Percentiles rank a stretch among this genome's conserved stretches.
These are phyloP conservation scores for Rhyacophila evoluta DNA, from an alignment of 2,888 invertebrate genomes.

Conservation along the genomic window DNA sequence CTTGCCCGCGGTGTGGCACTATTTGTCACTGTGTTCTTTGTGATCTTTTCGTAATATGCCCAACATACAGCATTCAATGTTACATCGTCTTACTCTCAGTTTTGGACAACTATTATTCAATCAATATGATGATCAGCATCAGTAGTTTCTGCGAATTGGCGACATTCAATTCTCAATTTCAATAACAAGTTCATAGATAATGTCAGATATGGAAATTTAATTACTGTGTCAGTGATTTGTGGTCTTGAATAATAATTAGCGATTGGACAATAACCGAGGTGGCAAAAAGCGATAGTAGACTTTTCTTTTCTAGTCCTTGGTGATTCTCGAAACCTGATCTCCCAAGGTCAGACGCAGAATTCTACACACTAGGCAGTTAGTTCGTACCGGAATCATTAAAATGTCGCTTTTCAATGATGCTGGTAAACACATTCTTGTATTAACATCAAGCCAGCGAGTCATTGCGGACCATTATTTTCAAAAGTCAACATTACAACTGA, in stretches of 20 bases:
- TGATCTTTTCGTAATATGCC: no score
- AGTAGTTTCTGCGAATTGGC: no score
- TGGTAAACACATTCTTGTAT: neutral
- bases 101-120: no score
- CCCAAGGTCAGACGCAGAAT: neutral
- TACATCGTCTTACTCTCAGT: no score
- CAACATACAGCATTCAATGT: no score
- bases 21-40: no score
- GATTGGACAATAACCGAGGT: neutral
- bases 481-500: neutral
- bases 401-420: neutral
- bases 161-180: no score
- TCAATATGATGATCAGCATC: no score
- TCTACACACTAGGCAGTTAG: neutral
- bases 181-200: no score
- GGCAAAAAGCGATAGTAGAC: neutral
- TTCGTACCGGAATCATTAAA: neutral
- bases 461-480: neutral
- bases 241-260: slow-evolving; percentile 12
- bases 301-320: slow-evolving; percentile 12
- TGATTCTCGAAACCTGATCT: neutral
- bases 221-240: no score
- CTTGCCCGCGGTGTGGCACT: no score
- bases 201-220: no score
- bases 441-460: neutral